Base-by-base conservation (phyloP, 2,797 vertebrate genomes). In the Zenarchopterus dispar region DNA sequence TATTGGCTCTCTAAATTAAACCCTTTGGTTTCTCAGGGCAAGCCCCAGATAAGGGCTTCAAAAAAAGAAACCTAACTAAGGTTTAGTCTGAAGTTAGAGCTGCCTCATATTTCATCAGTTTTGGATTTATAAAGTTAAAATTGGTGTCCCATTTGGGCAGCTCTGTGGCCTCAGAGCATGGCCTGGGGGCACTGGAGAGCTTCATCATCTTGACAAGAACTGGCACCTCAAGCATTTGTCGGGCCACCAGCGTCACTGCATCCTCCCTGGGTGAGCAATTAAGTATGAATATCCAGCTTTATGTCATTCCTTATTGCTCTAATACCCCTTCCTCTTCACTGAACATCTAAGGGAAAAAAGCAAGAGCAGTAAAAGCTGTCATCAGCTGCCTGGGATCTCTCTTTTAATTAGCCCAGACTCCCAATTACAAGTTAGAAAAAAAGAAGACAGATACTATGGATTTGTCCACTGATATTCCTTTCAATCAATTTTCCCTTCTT, bases 181-280 rank as follows among this genome's bases (percentile, higher is more conserved):
- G 80, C 79, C 13, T 23, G 66, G 55, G 79, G 79, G 63, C 84
- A 77, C 62, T 42, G 59, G 63, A 81, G 82, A 88, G 83, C 89
- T 92, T 93, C 91, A 93, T 93, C 90, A 91, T 91, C 68, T 85
- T 89, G 92, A 92, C 91, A 89, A 86, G 77, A 89, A 79, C 62
- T 89, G 91, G 91, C 91, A 91, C 87, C 78, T 81, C 68, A 10
- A 82, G 87, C 82, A 43, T 85, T 84, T 56, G 42, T 84, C 80
- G 75, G 84, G 85, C 90, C 84, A 87, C 89, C 87, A 82, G 89
- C 80, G 76, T 85, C 82, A 52, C 72, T 81, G 77, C 77, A 63
- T 83, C 88, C 90, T 93, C 92, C 91, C 91, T 87, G 88, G 89
- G 90, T 91, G 92, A 90, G 91, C 90, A 93, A 93, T 93, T 93